These are phyloP conservation scores for Mormyrops boulengeri DNA, from an alignment of 2,797 vertebrate genomes.

Conservation along the genomic window DNA sequence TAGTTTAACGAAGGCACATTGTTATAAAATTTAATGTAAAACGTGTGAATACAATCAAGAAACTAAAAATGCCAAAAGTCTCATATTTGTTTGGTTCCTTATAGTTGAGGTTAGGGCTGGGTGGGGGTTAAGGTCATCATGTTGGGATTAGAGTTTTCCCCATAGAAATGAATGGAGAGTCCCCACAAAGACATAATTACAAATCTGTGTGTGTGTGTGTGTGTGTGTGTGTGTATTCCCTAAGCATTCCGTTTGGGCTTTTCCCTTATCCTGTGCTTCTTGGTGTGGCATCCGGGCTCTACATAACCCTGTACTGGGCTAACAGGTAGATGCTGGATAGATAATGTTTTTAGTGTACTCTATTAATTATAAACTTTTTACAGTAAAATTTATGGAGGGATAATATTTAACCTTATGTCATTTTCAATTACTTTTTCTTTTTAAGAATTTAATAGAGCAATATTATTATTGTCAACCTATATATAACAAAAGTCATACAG, in stretches of 20 bases:
- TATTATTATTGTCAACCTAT: background rate
- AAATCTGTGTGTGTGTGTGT: background rate
- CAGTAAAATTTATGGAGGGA: background rate
- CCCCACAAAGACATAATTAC: background rate
- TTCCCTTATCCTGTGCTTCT: background rate
- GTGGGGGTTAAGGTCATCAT: no score
- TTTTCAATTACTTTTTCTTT: background rate
- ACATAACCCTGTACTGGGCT: background rate
- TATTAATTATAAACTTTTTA: background rate
- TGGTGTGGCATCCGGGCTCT: no score
- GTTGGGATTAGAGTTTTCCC: background rate
- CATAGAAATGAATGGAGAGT: background rate
- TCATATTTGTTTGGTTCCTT: no score
- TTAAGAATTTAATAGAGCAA: background rate
- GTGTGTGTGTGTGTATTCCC: background rate
- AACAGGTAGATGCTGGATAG: background rate
- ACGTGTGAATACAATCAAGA: no score
- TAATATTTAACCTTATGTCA: background rate
- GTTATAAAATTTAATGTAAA: no score
- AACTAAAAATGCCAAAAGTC: no score
- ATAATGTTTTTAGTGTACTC: background rate
- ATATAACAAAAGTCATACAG: background rate
- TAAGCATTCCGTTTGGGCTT: background rate
- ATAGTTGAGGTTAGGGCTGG: no score
- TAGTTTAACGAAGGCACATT: no score